Evolutionary conservation across 1,140 invertebrate species (phyloP).

Genomic region (Cepaea nemoralis): DNA sequence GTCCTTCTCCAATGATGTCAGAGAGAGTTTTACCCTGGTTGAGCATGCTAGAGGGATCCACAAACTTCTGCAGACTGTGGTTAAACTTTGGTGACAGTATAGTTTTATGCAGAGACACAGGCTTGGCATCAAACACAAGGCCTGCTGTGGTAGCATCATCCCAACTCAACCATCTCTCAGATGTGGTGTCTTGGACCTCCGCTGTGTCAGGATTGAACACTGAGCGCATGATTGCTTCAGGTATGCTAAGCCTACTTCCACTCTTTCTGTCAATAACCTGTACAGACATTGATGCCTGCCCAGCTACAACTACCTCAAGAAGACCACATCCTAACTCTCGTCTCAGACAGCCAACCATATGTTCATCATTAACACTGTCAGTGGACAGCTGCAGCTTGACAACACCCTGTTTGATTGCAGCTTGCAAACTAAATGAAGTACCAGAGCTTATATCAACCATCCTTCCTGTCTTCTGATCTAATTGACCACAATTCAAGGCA

Average conservation of each 20-base stretch:
- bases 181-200: conserved; percentile 60
- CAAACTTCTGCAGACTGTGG: conserved; percentile 39
- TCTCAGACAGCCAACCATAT: conserved; percentile 45
- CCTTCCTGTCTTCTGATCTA: conserved; percentile 83
- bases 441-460: conserved; percentile 79
- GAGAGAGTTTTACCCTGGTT: conserved; percentile 43
- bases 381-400: conserved; percentile 39
- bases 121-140: conserved; percentile 51
- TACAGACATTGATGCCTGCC: conserved; percentile 43
- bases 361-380: conserved; percentile 31
- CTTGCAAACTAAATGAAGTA: conserved; percentile 51
- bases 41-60: conserved; percentile 31
- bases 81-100: conserved; percentile 43
- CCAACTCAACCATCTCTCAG: conserved; percentile 63
- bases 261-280: conserved; percentile 51
- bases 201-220: conserved; percentile 51
- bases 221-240: conserved; percentile 46
- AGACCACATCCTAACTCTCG: conserved; percentile 54
- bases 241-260: conserved; percentile 47
- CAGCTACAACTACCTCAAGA: conserved; percentile 42
- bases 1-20: conserved; percentile 46
- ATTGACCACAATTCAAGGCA: conserved; percentile 59
- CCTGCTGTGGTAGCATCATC: conserved; percentile 56
- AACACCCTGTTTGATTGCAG: conserved; percentile 57
- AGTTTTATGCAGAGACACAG: conserved; percentile 43